Evolutionary conservation across 2,888 invertebrate species (phyloP), one percentile per base, ranked within the genome.

Genomic region (Nesidiocoris tenuis): DNA sequence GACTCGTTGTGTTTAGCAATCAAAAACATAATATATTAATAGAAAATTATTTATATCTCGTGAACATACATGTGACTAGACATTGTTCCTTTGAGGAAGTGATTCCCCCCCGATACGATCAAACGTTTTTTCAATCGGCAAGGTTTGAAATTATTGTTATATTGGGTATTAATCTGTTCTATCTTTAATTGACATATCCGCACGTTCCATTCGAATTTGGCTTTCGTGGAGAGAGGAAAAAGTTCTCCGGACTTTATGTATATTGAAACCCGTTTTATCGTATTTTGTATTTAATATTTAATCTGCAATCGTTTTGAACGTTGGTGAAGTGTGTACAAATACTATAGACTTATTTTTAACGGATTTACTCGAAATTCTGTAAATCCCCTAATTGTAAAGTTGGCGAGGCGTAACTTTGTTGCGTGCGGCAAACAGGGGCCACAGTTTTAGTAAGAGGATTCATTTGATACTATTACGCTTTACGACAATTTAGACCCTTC

Each of bases 291-390:
- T 12, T 39, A 39, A 39, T 39, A 39, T 39, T 39, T 39, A 39
- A 39, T 39, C 39, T 39, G 39, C 39, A 7, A 39, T 39, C 39
- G 39, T 39, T 39, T 39, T 39, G 12, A 39, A 39, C 39, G 39
- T 39, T 39, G 39, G 39, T 39, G 39, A 39, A 7, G 39, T 39
- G 39, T 39, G 39, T 39, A 39, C 39, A 61, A 61, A 61, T 61
- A 21, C 21, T 19, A 61, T 18, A 61, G 21, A 61, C 9, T 19
- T 61, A 61, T 61, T 61, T 61, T 61, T 61, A 61, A 61, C 61
- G 19, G 21, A 19, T 61, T 61, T 61, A 63, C 24, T 25, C 17
- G 64, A 25, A 23, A 23, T 63, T 63, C 17, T 63, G 24, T 39
- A 39, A 19, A 17, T 24, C 39, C 5, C 3, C 3, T 3, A 39